Conservation (phyloP, 2,797 vertebrate species). For the Lagodon rhomboides region DNA sequence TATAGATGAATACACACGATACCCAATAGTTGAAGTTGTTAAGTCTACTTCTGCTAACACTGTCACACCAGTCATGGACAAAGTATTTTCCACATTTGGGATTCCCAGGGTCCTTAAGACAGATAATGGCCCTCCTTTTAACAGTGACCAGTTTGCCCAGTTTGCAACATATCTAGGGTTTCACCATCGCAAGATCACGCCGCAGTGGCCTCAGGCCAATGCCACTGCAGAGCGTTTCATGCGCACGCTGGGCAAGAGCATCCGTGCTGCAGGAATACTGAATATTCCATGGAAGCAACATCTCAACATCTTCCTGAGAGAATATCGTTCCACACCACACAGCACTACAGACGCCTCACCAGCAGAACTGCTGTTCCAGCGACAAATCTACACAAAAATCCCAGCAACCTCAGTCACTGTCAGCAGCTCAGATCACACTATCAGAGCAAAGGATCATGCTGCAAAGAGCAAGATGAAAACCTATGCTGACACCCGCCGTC, state of each 20-base stretch:
- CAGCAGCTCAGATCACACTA: not conserved
- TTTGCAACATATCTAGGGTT: constrained; percentile 26
- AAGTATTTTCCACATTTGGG: constrained; percentile 39
- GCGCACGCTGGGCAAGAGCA: constrained; percentile 19
- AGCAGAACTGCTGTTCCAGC: constrained; percentile 30
- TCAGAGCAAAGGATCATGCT: not conserved
- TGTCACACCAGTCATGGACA: constrained; percentile 28
- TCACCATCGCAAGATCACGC: constrained; percentile 17
- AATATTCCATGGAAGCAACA: constrained; percentile 42
- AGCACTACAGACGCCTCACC: constrained; percentile 37
- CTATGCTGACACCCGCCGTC: not conserved
- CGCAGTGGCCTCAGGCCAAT: constrained; percentile 40
- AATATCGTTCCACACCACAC: constrained; percentile 39
- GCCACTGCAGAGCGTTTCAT: constrained; percentile 44
- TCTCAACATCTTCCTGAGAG: constrained; percentile 28
- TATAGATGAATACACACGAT: constrained; percentile 30
- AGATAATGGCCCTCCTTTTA: constrained; percentile 48
- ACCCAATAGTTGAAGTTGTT: constrained; percentile 30
- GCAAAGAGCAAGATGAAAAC: constrained; percentile 40
- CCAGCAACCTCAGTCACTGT: not conserved
- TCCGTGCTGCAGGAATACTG: not conserved
- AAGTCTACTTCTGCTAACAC: constrained; percentile 20
- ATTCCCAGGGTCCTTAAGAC: constrained; percentile 38
- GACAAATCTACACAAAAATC: constrained; percentile 25
- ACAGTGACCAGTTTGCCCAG: constrained; percentile 25